These are phyloP conservation scores for Piaya cayana DNA, from an alignment of 2,113 vertebrate species.

Conservation along the genomic window DNA sequence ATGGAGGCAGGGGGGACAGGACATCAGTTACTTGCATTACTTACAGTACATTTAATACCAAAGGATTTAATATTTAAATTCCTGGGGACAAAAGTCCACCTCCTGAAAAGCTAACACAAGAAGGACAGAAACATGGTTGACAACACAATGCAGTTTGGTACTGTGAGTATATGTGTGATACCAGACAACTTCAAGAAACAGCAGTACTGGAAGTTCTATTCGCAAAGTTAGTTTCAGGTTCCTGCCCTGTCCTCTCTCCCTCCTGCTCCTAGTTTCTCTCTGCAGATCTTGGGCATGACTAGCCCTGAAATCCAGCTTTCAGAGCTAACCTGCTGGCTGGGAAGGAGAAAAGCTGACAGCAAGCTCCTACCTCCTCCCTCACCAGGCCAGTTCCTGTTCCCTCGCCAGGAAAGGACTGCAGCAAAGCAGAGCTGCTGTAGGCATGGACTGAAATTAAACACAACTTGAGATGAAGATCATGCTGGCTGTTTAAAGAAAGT, in stretches of 20 bases:
- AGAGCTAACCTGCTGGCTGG: neutral
- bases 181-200: neutral
- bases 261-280: neutral
- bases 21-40: neutral
- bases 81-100: neutral
- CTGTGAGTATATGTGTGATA: neutral
- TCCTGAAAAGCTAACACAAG: neutral
- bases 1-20: no score
- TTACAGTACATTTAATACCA: neutral
- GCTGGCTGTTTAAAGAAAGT: neutral
- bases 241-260: neutral
- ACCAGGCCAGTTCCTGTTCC: neutral
- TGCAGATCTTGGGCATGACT: neutral
- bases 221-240: neutral
- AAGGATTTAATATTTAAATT: neutral
- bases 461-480: neutral
- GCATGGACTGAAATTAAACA: neutral
- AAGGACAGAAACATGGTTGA: rapidly evolving
- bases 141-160: neutral
- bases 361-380: neutral
- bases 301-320: neutral
- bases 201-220: neutral
- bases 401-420: neutral
- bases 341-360: neutral
- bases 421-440: neutral